Evolutionary conservation across 1,140 invertebrate species (phyloP).

Genomic region (Trachymyrmex cornetzi): DNA sequence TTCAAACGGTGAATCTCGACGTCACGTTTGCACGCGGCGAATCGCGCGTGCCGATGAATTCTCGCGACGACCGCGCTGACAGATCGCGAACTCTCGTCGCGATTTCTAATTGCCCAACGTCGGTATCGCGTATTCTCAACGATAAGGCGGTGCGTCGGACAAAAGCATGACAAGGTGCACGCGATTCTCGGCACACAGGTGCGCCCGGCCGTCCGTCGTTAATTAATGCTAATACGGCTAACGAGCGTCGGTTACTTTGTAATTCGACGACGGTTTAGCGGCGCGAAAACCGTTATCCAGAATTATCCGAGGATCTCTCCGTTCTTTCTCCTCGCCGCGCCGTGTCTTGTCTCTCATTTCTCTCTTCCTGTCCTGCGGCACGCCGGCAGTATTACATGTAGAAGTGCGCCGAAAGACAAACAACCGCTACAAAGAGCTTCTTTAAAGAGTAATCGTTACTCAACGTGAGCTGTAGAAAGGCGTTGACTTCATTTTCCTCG

Average conservation of each 20-base stretch:
- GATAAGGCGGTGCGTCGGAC: background rate
- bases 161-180: background rate
- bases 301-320: slow-evolving; percentile 65
- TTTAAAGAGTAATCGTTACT: slow-evolving; percentile 61
- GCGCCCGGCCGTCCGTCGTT: slow-evolving; percentile 53
- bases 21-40: background rate
- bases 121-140: background rate
- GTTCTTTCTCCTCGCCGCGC: slow-evolving; percentile 45
- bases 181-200: slow-evolving; percentile 42
- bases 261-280: slow-evolving; percentile 74
- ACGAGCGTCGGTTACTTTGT: slow-evolving; percentile 75
- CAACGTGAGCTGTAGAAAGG: slow-evolving; percentile 33
- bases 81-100: background rate
- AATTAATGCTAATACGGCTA: slow-evolving; percentile 76
- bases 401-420: slow-evolving; percentile 44
- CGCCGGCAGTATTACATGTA: slow-evolving; percentile 9
- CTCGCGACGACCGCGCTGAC: background rate
- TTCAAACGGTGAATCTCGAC: background rate
- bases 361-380: slow-evolving; percentile 2
- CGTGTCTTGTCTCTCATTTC: background rate
- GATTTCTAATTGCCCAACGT: slow-evolving; percentile 11
- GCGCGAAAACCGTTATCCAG: slow-evolving; percentile 72
- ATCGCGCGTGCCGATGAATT: background rate
- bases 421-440: slow-evolving; percentile 66
- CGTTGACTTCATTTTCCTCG: background rate